Conservation (phyloP, 2,113 vertebrate genomes). For the Ceratotherium simum region DNA sequence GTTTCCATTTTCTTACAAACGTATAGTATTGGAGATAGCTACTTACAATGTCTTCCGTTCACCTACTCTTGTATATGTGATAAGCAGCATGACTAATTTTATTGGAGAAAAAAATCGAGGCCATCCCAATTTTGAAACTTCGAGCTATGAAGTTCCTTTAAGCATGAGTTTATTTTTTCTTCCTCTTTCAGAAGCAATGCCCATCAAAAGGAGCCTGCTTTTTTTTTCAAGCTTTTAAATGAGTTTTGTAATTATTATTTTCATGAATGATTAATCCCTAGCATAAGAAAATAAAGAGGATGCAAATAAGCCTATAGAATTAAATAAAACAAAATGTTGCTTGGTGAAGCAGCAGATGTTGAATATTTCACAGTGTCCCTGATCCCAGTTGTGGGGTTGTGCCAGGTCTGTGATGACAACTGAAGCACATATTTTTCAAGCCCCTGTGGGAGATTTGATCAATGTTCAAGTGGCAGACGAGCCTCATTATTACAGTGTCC, state of each 20-base stretch:
- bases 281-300: conserved; percentile 68
- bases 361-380: conserved; percentile 69
- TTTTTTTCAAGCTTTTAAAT: conserved; percentile 56
- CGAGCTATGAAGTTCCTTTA: background rate
- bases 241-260: conserved; percentile 81
- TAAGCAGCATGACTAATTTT: background rate
- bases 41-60: background rate
- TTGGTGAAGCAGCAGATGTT: conserved; percentile 81
- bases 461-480: conserved; percentile 56
- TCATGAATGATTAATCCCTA: conserved; percentile 78
- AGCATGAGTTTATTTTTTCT: background rate
- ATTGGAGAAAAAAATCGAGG: background rate
- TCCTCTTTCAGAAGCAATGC: conserved; percentile 55
- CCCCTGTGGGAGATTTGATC: conserved; percentile 68
- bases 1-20: background rate
- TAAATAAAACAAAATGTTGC: conserved; percentile 73
- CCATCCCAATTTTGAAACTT: background rate
- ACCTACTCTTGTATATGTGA: background rate
- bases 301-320: conserved; percentile 77
- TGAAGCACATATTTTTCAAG: conserved; percentile 63
- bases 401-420: conserved; percentile 54
- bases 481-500: conserved; percentile 49
- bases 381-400: conserved; percentile 52
- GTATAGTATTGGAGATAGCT: too few species aligned
- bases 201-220: background rate